These are phyloP conservation scores for Sinocyclocheilus rhinocerous DNA, from an alignment of 2,113 vertebrate genomes.

Conservation along the genomic window DNA sequence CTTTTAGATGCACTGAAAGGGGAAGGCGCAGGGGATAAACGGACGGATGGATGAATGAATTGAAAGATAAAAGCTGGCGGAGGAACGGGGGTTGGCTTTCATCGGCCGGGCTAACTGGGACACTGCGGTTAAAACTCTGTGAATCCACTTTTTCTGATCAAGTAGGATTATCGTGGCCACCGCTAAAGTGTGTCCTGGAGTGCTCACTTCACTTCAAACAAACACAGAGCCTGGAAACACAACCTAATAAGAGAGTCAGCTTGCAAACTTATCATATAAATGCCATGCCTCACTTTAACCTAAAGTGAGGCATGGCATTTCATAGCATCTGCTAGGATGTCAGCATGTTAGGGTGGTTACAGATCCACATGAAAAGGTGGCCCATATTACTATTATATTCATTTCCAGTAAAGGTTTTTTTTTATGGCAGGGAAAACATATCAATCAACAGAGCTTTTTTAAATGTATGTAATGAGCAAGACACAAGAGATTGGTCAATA, in stretches of 20 bases:
- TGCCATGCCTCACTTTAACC: background rate
- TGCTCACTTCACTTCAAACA: slow-evolving; percentile 54
- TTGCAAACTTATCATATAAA: background rate
- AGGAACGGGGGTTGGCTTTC: slow-evolving; percentile 20
- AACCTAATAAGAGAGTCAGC: background rate
- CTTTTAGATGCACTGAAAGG: slow-evolving; percentile 16
- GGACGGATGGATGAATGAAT: slow-evolving; percentile 15
- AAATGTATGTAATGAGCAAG: background rate
- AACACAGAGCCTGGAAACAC: background rate
- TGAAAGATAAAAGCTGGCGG: background rate
- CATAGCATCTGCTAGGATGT: background rate
- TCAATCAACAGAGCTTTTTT: background rate
- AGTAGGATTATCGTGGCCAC: slow-evolving; percentile 65
- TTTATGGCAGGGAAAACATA: background rate
- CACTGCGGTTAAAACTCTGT: slow-evolving; percentile 41
- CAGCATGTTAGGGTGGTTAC: background rate
- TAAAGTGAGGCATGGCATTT: too few relatives aligned
- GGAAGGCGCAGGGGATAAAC: background rate
- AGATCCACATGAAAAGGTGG: background rate
- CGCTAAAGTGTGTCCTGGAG: slow-evolving; percentile 60
- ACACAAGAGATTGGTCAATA: background rate
- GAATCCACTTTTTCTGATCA: slow-evolving; percentile 67
- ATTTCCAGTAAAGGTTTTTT: background rate
- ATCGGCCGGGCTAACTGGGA: slow-evolving; percentile 55
- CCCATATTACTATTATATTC: background rate